Evolutionary conservation across 2,113 vertebrate species (phyloP).

Genomic region (Paradoxurus hermaphroditus): DNA sequence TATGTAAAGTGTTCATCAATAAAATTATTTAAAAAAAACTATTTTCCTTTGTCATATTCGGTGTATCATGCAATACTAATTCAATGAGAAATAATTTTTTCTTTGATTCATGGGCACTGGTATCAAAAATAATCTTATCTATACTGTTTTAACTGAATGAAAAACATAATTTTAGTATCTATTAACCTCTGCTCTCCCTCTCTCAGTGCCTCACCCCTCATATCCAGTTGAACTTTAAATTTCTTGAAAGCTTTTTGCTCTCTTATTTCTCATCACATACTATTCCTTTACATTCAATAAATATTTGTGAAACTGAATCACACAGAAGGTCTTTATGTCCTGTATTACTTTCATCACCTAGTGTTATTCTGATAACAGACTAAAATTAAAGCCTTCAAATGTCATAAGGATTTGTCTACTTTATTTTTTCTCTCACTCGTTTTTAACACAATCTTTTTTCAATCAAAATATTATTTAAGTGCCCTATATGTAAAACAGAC

Average conservation of each 20-base stretch:
- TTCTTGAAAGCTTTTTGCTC: not conserved
- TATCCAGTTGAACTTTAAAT: not conserved
- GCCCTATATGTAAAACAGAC: not conserved
- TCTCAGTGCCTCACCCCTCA: not conserved
- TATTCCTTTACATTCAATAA: not conserved
- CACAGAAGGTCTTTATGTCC: not conserved
- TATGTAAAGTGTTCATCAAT: not conserved
- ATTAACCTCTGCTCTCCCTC: not conserved
- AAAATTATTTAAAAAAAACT: conserved; percentile 9
- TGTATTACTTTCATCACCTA: not conserved
- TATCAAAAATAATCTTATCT: not conserved
- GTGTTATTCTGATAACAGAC: not conserved
- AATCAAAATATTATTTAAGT: not conserved
- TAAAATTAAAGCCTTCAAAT: conserved; percentile 1
- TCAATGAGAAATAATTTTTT: not conserved
- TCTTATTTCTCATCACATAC: not conserved
- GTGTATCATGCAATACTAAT: not conserved
- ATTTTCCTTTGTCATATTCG: not conserved
- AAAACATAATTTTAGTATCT: conserved; percentile 14
- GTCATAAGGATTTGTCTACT: not conserved
- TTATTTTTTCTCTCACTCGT: not conserved
- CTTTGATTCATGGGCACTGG: not conserved
- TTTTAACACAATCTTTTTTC: conserved; percentile 6
- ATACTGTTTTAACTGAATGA: not conserved
- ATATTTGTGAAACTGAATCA: conserved; percentile 7